Conservation (phyloP, 2,797 vertebrate species). For the Denticeps clupeoides region DNA sequence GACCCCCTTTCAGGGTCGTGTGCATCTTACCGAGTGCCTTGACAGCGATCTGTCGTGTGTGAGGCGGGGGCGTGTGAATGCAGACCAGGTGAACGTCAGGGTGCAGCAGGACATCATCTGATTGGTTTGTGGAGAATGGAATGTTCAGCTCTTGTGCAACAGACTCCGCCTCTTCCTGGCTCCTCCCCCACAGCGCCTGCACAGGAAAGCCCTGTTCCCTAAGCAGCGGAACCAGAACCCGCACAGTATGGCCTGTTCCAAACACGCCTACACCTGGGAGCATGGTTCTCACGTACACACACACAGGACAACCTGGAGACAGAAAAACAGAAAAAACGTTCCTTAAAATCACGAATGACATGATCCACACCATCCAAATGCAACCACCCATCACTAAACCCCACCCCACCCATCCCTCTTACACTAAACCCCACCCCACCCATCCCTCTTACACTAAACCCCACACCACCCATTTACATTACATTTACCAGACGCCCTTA, state of each 20-base stretch:
- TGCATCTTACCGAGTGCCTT: constrained; percentile 81
- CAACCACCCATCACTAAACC: too few species aligned
- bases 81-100: constrained; percentile 94
- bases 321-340: too few species aligned
- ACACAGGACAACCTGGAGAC: too few species aligned
- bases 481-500: too few species aligned
- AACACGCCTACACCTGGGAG: constrained; percentile 94
- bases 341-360: too few species aligned
- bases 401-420: too few species aligned
- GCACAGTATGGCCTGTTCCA: constrained; percentile 86
- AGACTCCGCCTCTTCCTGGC: constrained; percentile 81
- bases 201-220: constrained; percentile 90
- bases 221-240: constrained; percentile 81
- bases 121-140: constrained; percentile 85
- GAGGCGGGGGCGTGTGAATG: constrained; percentile 88
- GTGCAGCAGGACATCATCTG: constrained; percentile 85
- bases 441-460: too few species aligned
- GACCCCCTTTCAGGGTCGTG: too few species aligned
- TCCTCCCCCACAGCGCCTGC: constrained; percentile 86
- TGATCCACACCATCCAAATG: too few species aligned
- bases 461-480: too few species aligned
- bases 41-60: constrained; percentile 89
- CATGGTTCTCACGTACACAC: constrained; percentile 48
- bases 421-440: too few species aligned
- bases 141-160: constrained; percentile 83